Evolutionary conservation across 2,888 invertebrate genomes (phyloP), one percentile per base, ranked within the genome.

Genomic region (Meteorus cinctellus): DNA sequence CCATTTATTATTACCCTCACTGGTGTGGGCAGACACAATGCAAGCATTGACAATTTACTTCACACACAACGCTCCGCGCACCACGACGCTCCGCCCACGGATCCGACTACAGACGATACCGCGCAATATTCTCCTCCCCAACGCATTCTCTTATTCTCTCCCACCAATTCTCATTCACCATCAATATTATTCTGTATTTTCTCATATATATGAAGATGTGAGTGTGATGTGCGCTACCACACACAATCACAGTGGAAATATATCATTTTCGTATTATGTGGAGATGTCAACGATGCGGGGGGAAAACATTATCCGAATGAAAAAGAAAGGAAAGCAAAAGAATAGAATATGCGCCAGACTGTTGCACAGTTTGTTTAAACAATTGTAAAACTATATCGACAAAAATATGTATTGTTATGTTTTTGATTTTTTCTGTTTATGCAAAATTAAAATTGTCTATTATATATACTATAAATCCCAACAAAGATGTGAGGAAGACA

Each of bases 31-130:
- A 77, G 78, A 80, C 79, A 87, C 88, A 87, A 88, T 87, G 82
- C 82, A 80, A 19, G 84, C 87, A 87, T 88, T 88, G 88, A 88
- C 87, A 88, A 88, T 87, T 86, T 86, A 81, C 85, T 87, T 86
- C 82, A 87, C 86, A 88, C 87, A 86, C 87, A 85, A 85, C 82
- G 85, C 34, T 34, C 84, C 86, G 86, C 83, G 85, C 84, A 83
- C 85, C 84, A 82, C 86, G 86, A 86, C 83, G 88, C 88, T 82
- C 88, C 89, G 88, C 88, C 89, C 86, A 87, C 86, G 83, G 24
- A 86, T 87, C 85, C 79, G 81, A 87, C 87, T 86, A 89, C 88
- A 89, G 79, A 89, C 83, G 74, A 75, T 27, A 67, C 62, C 75
- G 62, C 55, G 55, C n/a, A 55, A 55, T 55, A 55, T 55, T 55